Percentiles rank a stretch among this genome's conserved stretches.
Evolutionary conservation across 2,888 invertebrate species (phyloP).

Genomic region (Brachylomia viminalis): DNA sequence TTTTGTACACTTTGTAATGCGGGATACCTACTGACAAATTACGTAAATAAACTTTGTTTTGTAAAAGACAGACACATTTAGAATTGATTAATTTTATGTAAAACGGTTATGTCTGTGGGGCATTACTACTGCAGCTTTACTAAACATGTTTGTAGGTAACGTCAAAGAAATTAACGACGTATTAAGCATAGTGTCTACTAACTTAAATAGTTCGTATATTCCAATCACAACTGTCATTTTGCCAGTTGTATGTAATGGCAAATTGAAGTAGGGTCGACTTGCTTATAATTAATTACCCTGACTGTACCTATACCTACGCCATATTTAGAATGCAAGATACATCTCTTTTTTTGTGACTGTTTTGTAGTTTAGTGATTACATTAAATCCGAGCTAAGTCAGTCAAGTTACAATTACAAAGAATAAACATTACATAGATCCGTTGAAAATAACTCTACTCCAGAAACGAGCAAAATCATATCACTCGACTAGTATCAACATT

Average conservation of each 20-base stretch:
- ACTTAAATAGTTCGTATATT: background rate
- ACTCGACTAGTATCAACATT: conserved; percentile 11
- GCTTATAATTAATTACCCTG: background rate
- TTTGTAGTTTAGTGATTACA: background rate
- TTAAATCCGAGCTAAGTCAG: background rate
- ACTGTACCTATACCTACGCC: background rate
- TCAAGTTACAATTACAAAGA: background rate
- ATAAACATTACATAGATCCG: background rate
- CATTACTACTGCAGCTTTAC: background rate
- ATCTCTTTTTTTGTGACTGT: background rate
- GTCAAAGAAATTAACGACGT: background rate
- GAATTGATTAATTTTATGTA: too few species aligned
- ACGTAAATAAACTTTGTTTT: background rate
- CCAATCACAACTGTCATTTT: background rate
- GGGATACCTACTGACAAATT: background rate
- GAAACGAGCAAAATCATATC: background rate
- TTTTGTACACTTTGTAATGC: conserved; percentile 10
- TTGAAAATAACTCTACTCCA: background rate
- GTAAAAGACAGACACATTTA: background rate
- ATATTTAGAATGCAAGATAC: background rate
- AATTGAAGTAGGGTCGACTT: background rate
- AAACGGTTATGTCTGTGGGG: background rate
- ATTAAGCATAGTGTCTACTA: too few species aligned
- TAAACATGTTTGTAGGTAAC: background rate
- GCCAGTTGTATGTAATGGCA: background rate